These are phyloP conservation scores for Vultur gryphus DNA, from an alignment of 2,797 vertebrate genomes.

Conservation along the genomic window DNA sequence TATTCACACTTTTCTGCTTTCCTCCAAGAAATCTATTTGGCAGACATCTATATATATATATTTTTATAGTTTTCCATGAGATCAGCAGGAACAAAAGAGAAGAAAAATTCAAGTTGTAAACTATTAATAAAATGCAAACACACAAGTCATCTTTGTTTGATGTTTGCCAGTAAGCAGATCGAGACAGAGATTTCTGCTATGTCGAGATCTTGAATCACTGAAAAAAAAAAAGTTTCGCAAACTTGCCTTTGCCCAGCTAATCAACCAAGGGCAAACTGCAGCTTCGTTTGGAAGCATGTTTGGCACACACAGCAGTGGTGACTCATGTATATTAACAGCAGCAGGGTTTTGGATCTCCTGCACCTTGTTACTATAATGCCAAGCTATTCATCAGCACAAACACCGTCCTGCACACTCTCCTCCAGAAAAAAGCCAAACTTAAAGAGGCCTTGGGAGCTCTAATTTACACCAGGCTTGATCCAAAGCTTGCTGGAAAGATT, in stretches of 20 bases:
- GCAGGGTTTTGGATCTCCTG: constrained; percentile 26
- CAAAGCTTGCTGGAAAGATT: neutral
- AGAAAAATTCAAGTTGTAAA: neutral
- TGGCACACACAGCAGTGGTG: constrained; percentile 14
- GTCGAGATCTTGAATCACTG: neutral
- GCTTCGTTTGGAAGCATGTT: neutral
- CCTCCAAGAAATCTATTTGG: constrained; percentile 30
- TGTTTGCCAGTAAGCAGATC: neutral
- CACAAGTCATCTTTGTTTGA: neutral
- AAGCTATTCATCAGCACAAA: constrained; percentile 27
- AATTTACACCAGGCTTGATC: neutral
- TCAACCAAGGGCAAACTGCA: constrained; percentile 46
- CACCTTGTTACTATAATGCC: constrained; percentile 3
- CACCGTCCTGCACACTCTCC: neutral
- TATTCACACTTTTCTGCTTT: constrained; percentile 37
- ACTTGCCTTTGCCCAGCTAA: constrained; percentile 1
- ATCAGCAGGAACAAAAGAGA: constrained; percentile 39
- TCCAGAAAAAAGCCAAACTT: neutral
- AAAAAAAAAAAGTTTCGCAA: neutral
- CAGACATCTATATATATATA: neutral
- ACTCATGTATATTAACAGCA: constrained; percentile 46
- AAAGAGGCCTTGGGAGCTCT: neutral
- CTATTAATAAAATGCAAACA: neutral
- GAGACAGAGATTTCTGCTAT: neutral
- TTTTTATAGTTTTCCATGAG: constrained; percentile 9